Conservation (phyloP, 1,140 invertebrate genomes). For the Hylyphantes graminicola region DNA sequence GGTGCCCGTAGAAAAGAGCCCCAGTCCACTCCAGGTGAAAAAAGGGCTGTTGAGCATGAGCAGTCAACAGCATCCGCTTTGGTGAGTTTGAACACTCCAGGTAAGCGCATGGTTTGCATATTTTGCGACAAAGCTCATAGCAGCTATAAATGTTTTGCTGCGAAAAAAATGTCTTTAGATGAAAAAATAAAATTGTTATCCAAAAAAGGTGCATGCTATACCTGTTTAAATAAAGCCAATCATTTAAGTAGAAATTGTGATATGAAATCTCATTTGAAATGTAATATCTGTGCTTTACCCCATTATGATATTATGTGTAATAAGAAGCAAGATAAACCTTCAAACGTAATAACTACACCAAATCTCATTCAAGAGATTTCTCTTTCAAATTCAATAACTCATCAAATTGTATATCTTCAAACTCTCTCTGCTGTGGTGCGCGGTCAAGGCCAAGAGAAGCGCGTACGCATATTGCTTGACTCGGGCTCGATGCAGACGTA, state of each 20-base stretch:
- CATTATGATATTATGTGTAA: conserved; percentile 3
- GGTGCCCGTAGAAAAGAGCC: too few species aligned
- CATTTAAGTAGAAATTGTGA: background rate
- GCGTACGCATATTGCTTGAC: background rate
- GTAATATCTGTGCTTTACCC: background rate
- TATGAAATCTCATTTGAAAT: background rate
- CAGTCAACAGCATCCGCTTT: background rate
- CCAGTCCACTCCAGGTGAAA: too few species aligned
- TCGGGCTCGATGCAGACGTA: background rate
- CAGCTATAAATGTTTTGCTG: background rate
- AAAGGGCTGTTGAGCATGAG: too few species aligned
- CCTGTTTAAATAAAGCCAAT: background rate
- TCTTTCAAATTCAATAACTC: background rate
- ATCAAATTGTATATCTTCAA: background rate
- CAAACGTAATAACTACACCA: background rate
- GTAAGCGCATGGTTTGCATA: background rate
- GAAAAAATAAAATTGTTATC: background rate
- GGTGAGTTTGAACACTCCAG: conserved; percentile 1
- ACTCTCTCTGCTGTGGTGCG: background rate
- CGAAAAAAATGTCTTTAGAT: background rate
- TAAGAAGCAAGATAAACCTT: background rate
- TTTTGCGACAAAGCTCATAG: background rate
- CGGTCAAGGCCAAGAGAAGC: background rate
- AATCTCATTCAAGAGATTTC: background rate
- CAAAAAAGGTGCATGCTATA: conserved; percentile 5